These are phyloP conservation scores for Hylaeus anthracinus DNA, from an alignment of 1,140 invertebrate species.

Conservation along the genomic window DNA sequence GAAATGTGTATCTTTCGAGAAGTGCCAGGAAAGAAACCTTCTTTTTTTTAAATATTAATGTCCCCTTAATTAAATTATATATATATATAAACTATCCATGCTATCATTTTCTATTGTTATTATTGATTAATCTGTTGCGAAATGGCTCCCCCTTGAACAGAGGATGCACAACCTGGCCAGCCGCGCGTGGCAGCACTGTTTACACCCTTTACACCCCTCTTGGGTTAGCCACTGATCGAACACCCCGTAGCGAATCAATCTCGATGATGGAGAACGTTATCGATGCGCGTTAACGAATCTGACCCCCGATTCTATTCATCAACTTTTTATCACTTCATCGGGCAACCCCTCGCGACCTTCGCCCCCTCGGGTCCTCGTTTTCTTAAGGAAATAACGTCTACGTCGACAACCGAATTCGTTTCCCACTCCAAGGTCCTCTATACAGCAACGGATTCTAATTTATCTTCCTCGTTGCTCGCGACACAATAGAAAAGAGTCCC, in stretches of 20 bases:
- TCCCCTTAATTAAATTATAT: too few relatives aligned
- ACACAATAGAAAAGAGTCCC: conserved; percentile 10
- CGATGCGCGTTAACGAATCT: conserved; percentile 26
- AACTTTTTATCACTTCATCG: conserved; percentile 33
- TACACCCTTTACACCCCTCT: too few relatives aligned
- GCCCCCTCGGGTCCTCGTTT: conserved; percentile 18
- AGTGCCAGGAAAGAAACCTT: too few relatives aligned
- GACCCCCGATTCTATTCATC: conserved; percentile 31
- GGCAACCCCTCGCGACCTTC: conserved; percentile 15
- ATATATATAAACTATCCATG: too few relatives aligned
- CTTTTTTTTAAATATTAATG: too few relatives aligned
- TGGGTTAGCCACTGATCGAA: not conserved
- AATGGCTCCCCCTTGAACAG: too few relatives aligned
- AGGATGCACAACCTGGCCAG: too few relatives aligned
- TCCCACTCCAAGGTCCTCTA: not conserved
- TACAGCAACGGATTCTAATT: conserved; percentile 52
- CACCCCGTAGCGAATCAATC: not conserved
- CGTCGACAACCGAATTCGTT: conserved; percentile 38
- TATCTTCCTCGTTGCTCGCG: conserved; percentile 40
- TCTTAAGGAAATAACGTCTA: conserved; percentile 38
- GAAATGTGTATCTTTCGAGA: too few relatives aligned
- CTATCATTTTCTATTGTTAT: too few relatives aligned
- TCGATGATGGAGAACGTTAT: not conserved
- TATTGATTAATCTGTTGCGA: too few relatives aligned
- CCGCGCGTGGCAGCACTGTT: too few relatives aligned